Evolutionary conservation across 1,140 invertebrate genomes (phyloP).

Genomic region (Mya arenaria): DNA sequence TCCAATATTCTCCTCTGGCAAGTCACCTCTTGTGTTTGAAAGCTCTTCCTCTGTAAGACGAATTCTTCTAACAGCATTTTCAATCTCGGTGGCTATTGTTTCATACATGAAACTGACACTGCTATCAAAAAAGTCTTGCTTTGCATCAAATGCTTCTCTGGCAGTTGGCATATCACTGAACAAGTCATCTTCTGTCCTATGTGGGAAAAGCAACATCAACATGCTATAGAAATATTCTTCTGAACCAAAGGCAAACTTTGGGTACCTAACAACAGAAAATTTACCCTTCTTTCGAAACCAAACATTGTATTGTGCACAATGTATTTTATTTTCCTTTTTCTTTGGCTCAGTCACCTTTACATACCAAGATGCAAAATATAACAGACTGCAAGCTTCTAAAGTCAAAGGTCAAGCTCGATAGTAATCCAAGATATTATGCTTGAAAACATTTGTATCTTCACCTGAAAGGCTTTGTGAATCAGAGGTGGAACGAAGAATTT

Average conservation of each 20-base stretch:
- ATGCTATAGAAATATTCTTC: slow-evolving; percentile 63
- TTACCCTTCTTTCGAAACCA: slow-evolving; percentile 31
- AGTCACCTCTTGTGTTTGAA: background rate
- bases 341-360: slow-evolving; percentile 21
- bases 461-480: slow-evolving; percentile 24
- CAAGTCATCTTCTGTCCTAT: slow-evolving; percentile 36
- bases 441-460: slow-evolving; percentile 45
- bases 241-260: slow-evolving; percentile 46
- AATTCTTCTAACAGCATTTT: slow-evolving; percentile 54
- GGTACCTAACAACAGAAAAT: slow-evolving; percentile 44
- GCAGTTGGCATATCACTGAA: background rate
- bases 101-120: slow-evolving; percentile 16
- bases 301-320: slow-evolving; percentile 1
- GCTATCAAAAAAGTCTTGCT: slow-evolving; percentile 35
- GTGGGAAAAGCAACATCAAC: slow-evolving; percentile 54
- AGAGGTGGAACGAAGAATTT: slow-evolving; percentile 28
- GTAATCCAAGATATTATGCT: slow-evolving; percentile 51
- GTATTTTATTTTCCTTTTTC: slow-evolving; percentile 25
- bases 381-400: slow-evolving; percentile 21
- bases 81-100: slow-evolving; percentile 43
- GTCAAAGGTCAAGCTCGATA: slow-evolving; percentile 27
- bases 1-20: background rate
- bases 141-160: slow-evolving; percentile 43
- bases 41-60: slow-evolving; percentile 29
- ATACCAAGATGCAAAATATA: slow-evolving; percentile 53